phyloP scores from a whole-genome alignment of 2,797 vertebrate genomes.

The Falco biarmicus region DNA sequence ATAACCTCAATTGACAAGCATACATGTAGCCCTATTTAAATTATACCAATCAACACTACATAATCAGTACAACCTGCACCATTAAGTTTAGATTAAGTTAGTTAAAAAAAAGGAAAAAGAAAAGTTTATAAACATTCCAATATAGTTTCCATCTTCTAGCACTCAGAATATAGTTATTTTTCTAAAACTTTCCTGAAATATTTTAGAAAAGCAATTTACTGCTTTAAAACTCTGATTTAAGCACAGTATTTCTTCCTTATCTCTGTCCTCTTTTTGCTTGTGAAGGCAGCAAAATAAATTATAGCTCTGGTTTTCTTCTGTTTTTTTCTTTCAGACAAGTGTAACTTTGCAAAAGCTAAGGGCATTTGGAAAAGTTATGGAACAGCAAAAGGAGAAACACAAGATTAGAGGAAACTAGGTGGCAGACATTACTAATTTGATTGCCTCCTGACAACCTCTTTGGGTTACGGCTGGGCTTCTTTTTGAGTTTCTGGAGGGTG shows the following conservation, averaged over 20 bases:
- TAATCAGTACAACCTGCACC: not conserved
- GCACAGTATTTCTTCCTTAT: not conserved
- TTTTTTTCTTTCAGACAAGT: not conserved
- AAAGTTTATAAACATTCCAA: not conserved
- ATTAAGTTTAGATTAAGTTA: not conserved
- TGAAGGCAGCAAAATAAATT: not conserved
- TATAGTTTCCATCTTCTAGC: not conserved
- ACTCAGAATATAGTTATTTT: not conserved
- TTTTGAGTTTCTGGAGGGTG: not conserved
- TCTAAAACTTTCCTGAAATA: not conserved
- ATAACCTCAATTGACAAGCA: not conserved
- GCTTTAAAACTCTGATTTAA: not conserved
- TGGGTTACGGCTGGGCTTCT: not conserved
- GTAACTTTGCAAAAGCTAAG: not conserved
- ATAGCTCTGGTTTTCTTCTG: not conserved
- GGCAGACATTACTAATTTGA: not conserved
- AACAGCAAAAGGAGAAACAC: not conserved
- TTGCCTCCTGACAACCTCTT: not conserved
- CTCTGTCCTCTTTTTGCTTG: not conserved
- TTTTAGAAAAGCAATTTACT: not conserved
- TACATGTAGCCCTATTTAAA: not conserved
- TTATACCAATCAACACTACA: not conserved
- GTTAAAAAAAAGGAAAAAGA: not conserved
- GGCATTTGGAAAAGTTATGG: not conserved
- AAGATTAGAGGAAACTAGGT: not conserved